Base-by-base conservation (phyloP, 2,113 vertebrate genomes). In the Loxodonta africana region DNA sequence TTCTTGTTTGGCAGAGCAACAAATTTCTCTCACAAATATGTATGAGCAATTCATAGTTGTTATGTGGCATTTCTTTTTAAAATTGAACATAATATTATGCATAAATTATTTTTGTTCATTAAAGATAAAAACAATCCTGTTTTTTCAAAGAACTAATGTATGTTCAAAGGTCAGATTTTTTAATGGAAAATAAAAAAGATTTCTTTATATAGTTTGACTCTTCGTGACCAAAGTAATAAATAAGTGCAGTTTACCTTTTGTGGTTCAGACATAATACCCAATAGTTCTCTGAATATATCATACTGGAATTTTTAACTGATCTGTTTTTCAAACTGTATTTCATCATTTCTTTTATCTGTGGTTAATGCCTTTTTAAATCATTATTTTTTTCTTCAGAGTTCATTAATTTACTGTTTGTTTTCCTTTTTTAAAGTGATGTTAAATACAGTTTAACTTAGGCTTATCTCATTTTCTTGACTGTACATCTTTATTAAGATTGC, bases 391-490 rank as follows among this genome's bases (percentile, higher is more conserved):
- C 65, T 88, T 94, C 33, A 65, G 82, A 53, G 44, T 83, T 97
- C 44, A 80, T 92, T 51, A 94, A 25, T 62, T 94, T 92, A 17
- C 15, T 83, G 7, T 82, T 48, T 11, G 21, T 67, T 51, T 95
- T 92, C 20, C 44, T 71, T 94, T 94, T 91, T 46, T 28, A 73
- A 95, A 95, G 44, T 1, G 57, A 44, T 60, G 8, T 60, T 91
- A 84, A 85, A 78, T 97, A 63, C 12, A 80, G 1, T 87, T 94
- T 88, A 92, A 87, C 33, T 67, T 94, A 73, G 20, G 17, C 30
- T 91, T 94, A 15, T 76, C 65, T 94, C 23, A 33, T 89, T 94
- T 96, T 89, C 30, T 97, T 86, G 14, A 71, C 91, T 87, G 14
- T 95, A 41, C 20, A 51, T 90, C 83, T 87, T 23, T 67, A 5